phyloP scores from a whole-genome alignment of 2,888 invertebrate genomes.

The Druceiella hillmani region DNA sequence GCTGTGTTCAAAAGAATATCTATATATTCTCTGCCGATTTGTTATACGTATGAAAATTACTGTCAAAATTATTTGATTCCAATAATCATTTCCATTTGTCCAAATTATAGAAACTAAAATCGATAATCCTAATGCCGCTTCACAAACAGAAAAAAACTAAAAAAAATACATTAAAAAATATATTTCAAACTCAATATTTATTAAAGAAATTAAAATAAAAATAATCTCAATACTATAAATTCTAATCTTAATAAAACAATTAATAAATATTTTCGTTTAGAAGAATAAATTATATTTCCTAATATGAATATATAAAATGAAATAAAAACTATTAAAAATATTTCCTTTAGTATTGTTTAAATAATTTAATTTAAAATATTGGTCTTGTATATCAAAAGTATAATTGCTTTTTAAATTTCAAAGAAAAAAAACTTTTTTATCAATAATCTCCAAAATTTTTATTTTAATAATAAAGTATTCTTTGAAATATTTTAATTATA shows the following conservation, averaged over 20 bases:
- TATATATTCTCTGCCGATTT: too few species aligned
- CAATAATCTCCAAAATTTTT: slow-evolving; percentile 54
- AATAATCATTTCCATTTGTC: slow-evolving; percentile 46
- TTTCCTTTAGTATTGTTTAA: slow-evolving; percentile 37
- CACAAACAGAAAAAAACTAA: slow-evolving; percentile 48
- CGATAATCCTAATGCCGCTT: slow-evolving; percentile 46
- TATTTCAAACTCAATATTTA: slow-evolving; percentile 31
- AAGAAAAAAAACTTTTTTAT: slow-evolving; percentile 36
- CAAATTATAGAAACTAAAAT: slow-evolving; percentile 47
- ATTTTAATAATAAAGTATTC: slow-evolving; percentile 50
- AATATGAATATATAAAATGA: slow-evolving; percentile 33
- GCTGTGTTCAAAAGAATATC: too few species aligned
- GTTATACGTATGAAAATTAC: too few species aligned
- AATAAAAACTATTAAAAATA: slow-evolving; percentile 31
- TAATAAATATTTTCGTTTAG: slow-evolving; percentile 40
- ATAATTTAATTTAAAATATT: slow-evolving; percentile 52
- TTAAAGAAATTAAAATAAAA: slow-evolving; percentile 33
- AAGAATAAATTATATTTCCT: slow-evolving; percentile 33
- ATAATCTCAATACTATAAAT: slow-evolving; percentile 39
- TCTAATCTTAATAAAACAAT: slow-evolving; percentile 42
- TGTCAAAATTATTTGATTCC: too few species aligned
- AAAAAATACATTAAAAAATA: slow-evolving; percentile 47
- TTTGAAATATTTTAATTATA: slow-evolving; percentile 35
- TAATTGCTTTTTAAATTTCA: slow-evolving; percentile 44
- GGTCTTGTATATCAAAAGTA: slow-evolving; percentile 53